Percentiles rank a stretch among this genome's conserved stretches.
Conservation (phyloP, 2,888 invertebrate species). For the Lepidocyrtinus sp. region DNA sequence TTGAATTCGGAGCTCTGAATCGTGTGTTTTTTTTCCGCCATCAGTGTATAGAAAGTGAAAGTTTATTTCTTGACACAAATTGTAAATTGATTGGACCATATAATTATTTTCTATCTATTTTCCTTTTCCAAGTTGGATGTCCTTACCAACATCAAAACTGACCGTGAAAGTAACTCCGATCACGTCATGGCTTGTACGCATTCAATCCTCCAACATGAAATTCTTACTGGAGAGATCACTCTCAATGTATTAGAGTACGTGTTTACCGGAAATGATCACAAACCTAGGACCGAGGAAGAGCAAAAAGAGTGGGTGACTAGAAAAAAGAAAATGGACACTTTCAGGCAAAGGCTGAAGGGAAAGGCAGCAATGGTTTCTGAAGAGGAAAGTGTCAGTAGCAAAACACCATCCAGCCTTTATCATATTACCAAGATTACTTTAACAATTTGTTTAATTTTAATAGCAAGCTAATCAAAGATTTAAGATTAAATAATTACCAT, state of each 20-base stretch:
- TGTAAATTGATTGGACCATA: background rate
- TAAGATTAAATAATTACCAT: no score
- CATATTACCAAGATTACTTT: no score
- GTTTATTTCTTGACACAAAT: no score
- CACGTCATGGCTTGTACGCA: slow-evolving; percentile 25
- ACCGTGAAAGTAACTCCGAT: slow-evolving; percentile 7
- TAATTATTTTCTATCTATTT: background rate
- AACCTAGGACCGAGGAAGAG: slow-evolving; percentile 28
- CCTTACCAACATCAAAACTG: slow-evolving; percentile 18
- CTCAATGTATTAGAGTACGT: slow-evolving; percentile 21
- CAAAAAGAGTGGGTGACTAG: background rate
- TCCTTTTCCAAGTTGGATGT: slow-evolving; percentile 22
- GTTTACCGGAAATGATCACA: slow-evolving; percentile 27
- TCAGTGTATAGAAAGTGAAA: no score
- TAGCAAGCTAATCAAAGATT: no score
- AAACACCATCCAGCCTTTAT: background rate
- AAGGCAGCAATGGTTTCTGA: background rate
- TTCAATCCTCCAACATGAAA: slow-evolving; percentile 7
- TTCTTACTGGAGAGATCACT: background rate
- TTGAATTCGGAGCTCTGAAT: no score
- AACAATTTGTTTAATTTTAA: no score
- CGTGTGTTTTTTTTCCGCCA: no score
- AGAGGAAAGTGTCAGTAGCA: background rate
- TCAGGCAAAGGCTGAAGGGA: slow-evolving; percentile 7
- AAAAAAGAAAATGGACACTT: slow-evolving; percentile 8